Percentiles rank a stretch among this genome's conserved stretches.
phyloP scores from a whole-genome alignment of 1,140 invertebrate species.

The Conus ventricosus region DNA sequence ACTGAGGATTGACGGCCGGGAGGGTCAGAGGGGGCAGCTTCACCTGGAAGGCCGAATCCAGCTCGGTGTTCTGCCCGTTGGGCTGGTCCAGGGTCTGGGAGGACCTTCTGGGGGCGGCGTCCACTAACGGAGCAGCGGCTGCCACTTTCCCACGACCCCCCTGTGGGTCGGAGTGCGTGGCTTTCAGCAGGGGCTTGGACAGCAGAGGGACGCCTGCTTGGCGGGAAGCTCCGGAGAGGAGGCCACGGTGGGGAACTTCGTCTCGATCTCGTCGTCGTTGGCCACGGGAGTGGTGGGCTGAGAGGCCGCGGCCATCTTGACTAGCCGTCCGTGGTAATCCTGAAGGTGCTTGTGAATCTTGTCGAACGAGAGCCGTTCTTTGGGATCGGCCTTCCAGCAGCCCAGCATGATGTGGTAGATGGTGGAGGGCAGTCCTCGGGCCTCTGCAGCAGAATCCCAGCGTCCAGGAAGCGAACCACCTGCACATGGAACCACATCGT shows the following conservation, averaged over 20 bases:
- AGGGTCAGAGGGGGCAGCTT: slow-evolving; percentile 17
- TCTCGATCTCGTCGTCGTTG: slow-evolving; percentile 12
- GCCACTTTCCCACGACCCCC: background rate
- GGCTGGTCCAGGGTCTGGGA: slow-evolving; percentile 1
- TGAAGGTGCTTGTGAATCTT: slow-evolving; percentile 82
- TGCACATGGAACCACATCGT: slow-evolving; percentile 61
- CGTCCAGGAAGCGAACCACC: slow-evolving; percentile 88
- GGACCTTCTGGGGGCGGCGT: slow-evolving; percentile 9
- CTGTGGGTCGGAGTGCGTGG: slow-evolving; percentile 14
- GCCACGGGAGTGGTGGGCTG: slow-evolving; percentile 13
- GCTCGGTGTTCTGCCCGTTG: background rate
- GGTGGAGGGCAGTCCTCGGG: slow-evolving; percentile 87
- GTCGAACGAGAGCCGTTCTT: slow-evolving; percentile 84
- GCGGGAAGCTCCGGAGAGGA: background rate
- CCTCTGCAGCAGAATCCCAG: slow-evolving; percentile 88
- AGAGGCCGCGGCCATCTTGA: slow-evolving; percentile 32
- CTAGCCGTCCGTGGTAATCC: slow-evolving; percentile 61
- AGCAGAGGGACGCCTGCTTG: background rate
- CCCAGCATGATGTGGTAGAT: slow-evolving; percentile 88
- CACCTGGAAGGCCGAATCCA: slow-evolving; percentile 1
- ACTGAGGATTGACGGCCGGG: background rate
- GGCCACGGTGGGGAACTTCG: background rate
- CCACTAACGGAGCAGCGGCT: background rate
- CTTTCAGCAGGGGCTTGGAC: slow-evolving; percentile 24
- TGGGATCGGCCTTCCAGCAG: slow-evolving; percentile 90